phyloP scores from a whole-genome alignment of 2,888 invertebrate genomes.

The Patella depressa region DNA sequence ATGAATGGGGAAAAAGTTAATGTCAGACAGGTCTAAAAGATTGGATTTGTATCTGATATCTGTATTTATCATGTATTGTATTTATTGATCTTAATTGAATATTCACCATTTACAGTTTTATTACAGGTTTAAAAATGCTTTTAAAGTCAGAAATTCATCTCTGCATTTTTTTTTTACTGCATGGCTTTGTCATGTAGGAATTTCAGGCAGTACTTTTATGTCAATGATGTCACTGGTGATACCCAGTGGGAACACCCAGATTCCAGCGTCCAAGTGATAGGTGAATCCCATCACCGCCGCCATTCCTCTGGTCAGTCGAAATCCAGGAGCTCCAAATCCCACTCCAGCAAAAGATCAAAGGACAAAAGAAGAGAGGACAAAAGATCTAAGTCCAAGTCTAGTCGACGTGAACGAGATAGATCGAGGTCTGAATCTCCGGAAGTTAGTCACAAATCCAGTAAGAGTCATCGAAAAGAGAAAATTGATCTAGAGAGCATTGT shows the following conservation, averaged over 20 bases:
- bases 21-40: no score
- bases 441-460: not conserved
- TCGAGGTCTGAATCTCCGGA: not conserved
- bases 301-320: constrained; percentile 40
- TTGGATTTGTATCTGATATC: no score
- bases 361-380: not conserved
- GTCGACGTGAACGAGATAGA: not conserved
- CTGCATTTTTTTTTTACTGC: constrained; percentile 37
- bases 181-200: constrained; percentile 72
- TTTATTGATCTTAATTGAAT: no score
- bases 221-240: constrained; percentile 76
- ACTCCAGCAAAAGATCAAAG: constrained; percentile 1
- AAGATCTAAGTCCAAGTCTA: not conserved
- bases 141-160: constrained; percentile 22
- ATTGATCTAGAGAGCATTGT: not conserved
- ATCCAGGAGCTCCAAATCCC: constrained; percentile 31
- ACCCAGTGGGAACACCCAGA: constrained; percentile 78
- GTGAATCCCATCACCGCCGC: constrained; percentile 37
- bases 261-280: constrained; percentile 20
- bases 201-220: constrained; percentile 80
- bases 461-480: not conserved
- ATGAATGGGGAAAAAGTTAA: no score
- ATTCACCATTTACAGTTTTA: no score
- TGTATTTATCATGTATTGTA: no score
- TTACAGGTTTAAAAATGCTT: not conserved